These are phyloP conservation scores for Grantiella picta DNA, from an alignment of 2,113 vertebrate genomes.

Conservation along the genomic window DNA sequence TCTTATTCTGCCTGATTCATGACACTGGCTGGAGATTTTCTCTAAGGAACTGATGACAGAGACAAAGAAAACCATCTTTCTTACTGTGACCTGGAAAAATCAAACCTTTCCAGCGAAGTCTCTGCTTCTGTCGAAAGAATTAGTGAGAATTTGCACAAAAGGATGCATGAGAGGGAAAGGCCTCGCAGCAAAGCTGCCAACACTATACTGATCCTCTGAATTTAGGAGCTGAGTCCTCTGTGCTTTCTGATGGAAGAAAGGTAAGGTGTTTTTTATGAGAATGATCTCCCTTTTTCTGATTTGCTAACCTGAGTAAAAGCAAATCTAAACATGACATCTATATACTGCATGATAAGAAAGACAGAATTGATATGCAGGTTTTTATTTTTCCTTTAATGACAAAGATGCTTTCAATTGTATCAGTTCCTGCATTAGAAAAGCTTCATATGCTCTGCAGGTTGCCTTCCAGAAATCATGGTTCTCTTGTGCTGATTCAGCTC, in stretches of 20 bases:
- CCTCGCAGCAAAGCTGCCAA: background rate
- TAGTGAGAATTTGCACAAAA: background rate
- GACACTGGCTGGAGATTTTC: background rate
- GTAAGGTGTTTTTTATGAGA: background rate
- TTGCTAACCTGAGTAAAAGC: background rate
- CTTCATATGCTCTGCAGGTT: background rate
- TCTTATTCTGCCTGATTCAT: background rate
- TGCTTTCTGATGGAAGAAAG: background rate
- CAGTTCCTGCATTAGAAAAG: background rate
- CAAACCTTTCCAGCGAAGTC: accelerated
- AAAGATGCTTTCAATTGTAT: background rate
- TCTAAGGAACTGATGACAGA: background rate
- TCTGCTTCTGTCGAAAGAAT: background rate
- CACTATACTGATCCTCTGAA: background rate
- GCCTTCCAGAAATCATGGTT: background rate
- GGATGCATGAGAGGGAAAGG: background rate
- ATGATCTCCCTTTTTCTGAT: background rate
- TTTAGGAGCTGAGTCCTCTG: background rate
- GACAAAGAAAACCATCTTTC: background rate
- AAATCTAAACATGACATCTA: background rate
- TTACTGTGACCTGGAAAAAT: background rate
- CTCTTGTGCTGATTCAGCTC: background rate
- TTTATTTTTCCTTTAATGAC: background rate
- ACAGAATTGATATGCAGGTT: background rate
- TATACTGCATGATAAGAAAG: background rate